Evolutionary conservation across 2,888 invertebrate species (phyloP).

Genomic region (Acanthosoma haemorrhoidale): DNA sequence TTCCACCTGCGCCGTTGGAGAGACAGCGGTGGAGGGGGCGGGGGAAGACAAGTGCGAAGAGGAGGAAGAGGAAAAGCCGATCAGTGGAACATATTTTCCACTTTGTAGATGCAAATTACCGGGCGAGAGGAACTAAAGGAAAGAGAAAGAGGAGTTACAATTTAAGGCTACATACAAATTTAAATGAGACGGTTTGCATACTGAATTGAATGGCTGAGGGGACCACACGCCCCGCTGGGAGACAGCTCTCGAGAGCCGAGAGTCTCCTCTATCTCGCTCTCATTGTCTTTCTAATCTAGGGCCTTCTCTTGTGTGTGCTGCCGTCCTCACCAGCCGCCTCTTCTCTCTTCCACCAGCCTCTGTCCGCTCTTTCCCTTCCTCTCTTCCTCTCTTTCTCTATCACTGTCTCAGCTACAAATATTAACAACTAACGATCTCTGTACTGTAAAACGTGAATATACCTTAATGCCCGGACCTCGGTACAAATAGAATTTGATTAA

Average conservation of each 20-base stretch:
- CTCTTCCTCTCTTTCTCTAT: not conserved
- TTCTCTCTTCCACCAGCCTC: no score
- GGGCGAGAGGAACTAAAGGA: no score
- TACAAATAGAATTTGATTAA: no score
- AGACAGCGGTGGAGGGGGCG: no score
- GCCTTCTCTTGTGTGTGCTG: not conserved
- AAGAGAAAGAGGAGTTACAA: slow-evolving; percentile 29
- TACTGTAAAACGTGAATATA: no score
- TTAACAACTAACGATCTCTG: no score
- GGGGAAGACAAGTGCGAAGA: not conserved
- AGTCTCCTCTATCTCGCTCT: no score
- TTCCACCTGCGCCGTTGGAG: not conserved
- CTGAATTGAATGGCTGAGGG: slow-evolving; percentile 31
- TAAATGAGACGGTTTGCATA: slow-evolving; percentile 35
- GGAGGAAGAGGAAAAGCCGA: not conserved
- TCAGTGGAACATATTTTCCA: slow-evolving; percentile 26
- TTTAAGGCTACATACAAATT: slow-evolving; percentile 34
- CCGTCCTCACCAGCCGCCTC: not conserved
- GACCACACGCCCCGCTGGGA: slow-evolving; percentile 28
- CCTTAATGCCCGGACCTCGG: no score
- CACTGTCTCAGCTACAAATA: no score
- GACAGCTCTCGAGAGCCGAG: slow-evolving; percentile 8
- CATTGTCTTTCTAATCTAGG: slow-evolving; percentile 23
- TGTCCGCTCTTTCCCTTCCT: not conserved
- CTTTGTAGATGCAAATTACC: slow-evolving; percentile 26